Conservation (phyloP, 1,140 invertebrate genomes). For the Arctopsyche grandis region DNA sequence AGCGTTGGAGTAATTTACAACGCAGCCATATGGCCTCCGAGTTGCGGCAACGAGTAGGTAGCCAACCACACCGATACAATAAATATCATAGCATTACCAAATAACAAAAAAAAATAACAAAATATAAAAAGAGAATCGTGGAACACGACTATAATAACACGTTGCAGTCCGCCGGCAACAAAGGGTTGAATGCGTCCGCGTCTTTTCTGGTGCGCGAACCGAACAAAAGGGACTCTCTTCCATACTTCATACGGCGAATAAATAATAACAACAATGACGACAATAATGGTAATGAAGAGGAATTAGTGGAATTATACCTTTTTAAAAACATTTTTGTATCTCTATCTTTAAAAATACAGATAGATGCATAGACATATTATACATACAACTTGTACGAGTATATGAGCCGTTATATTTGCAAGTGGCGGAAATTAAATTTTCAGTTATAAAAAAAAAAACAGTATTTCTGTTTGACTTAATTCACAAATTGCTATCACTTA, state of each 20-base stretch:
- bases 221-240: slow-evolving; percentile 8
- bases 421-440: too few relatives aligned
- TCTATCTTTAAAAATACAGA: too few relatives aligned
- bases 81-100: slow-evolving; percentile 17
- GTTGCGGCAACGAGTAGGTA: not conserved
- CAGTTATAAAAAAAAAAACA: too few relatives aligned
- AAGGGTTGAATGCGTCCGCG: slow-evolving; percentile 23
- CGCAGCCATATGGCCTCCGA: slow-evolving; percentile 18
- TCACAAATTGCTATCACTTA: too few relatives aligned
- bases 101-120: slow-evolving; percentile 21
- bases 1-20: too few relatives aligned
- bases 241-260: not conserved
- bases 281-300: not conserved
- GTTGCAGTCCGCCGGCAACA: slow-evolving; percentile 6
- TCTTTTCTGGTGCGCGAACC: not conserved
- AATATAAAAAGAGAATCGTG: slow-evolving; percentile 5
- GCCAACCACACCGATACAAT: not conserved
- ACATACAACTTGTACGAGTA: too few relatives aligned
- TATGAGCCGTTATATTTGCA: too few relatives aligned
- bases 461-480: too few relatives aligned
- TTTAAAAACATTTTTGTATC: not conserved
- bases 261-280: not conserved
- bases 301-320: slow-evolving; percentile 8
- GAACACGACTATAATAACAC: slow-evolving; percentile 29
- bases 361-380: too few relatives aligned